These are phyloP conservation scores for Stramonita haemastoma DNA, from an alignment of 2,888 invertebrate species.

Conservation along the genomic window DNA sequence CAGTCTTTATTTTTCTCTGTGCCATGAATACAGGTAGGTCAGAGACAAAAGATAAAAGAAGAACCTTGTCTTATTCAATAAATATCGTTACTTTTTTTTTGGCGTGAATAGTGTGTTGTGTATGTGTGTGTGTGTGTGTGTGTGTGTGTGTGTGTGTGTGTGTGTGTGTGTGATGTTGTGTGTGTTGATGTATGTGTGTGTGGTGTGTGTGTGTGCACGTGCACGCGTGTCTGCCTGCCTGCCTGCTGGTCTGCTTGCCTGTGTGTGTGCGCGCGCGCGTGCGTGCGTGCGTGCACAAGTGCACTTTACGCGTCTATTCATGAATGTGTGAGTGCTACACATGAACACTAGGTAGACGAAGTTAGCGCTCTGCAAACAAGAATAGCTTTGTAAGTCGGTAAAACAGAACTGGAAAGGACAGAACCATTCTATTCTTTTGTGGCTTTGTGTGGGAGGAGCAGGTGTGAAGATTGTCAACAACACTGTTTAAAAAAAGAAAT, in stretches of 20 bases:
- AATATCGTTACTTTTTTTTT: too few relatives aligned
- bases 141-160: slow-evolving; percentile 23
- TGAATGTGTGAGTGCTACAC: not conserved
- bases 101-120: not conserved
- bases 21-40: too few relatives aligned
- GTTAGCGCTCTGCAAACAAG: too few relatives aligned
- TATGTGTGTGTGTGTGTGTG: not conserved
- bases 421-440: too few relatives aligned
- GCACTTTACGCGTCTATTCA: not conserved
- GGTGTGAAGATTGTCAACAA: too few relatives aligned
- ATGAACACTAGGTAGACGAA: too few relatives aligned
- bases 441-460: too few relatives aligned
- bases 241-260: not conserved
- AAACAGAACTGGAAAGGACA: too few relatives aligned
- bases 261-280: not conserved
- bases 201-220: not conserved
- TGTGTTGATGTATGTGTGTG: not conserved
- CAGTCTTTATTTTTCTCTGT: not conserved
- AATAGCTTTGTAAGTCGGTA: too few relatives aligned
- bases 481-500: too few relatives aligned
- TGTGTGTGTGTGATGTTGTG: not conserved
- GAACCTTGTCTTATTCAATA: too few relatives aligned
- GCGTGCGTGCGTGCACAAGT: not conserved
- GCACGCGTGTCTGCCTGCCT: not conserved
- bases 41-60: not conserved